A percentile compares a stretch with the other conserved stretches of the same genome.
phyloP scores from a whole-genome alignment of 1,140 invertebrate genomes.

The Heliconius eleuchia region DNA sequence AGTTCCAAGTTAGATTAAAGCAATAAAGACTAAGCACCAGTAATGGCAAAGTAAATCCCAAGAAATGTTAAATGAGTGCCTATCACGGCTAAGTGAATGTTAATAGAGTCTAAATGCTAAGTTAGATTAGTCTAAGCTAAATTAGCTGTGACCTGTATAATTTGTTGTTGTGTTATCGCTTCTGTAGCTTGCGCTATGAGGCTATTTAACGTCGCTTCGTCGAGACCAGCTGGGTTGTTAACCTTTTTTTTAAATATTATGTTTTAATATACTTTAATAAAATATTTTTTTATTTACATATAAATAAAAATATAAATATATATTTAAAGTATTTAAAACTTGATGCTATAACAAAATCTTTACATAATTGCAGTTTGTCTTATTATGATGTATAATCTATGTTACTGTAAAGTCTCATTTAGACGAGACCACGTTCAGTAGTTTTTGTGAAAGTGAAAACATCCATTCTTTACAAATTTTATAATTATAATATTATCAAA shows the following conservation, averaged over 20 bases:
- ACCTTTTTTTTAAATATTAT: constrained; percentile 59
- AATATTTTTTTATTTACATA: background rate
- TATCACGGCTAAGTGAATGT: background rate
- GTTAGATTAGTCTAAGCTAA: constrained; percentile 19
- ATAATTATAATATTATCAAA: background rate
- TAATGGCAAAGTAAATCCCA: background rate
- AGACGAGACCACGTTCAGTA: no score
- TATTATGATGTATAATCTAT: no score
- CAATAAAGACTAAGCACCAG: no score
- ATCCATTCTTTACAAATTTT: no score
- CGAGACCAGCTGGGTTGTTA: constrained; percentile 77
- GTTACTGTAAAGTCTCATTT: no score
- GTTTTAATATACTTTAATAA: constrained; percentile 20
- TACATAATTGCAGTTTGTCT: no score
- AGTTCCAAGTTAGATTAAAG: no score
- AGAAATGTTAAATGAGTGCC: background rate
- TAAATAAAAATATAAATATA: no score
- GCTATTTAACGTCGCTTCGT: constrained; percentile 78
- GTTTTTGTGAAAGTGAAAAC: no score
- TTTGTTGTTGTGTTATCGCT: constrained; percentile 80
- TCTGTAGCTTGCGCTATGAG: constrained; percentile 79
- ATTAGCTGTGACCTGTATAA: constrained; percentile 71
- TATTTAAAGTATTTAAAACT: no score
- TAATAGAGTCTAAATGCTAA: constrained; percentile 6
- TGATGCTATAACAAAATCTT: no score